Base-by-base conservation (phyloP, 1,140 invertebrate genomes). In the Lethrus apterus region DNA sequence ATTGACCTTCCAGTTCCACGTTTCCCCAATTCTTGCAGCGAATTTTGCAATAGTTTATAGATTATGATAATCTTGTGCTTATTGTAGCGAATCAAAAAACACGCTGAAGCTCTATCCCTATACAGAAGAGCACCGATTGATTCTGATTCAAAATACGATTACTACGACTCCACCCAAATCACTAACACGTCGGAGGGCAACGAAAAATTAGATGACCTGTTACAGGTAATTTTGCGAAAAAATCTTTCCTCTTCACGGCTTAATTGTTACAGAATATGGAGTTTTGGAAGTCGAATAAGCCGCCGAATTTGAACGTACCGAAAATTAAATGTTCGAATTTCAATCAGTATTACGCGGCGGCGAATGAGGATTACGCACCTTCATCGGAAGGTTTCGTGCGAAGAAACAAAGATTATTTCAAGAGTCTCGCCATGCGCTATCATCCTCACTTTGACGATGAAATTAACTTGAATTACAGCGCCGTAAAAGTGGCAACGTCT, bases 381-480 rank as follows among this genome's bases (percentile, higher is more conserved):
- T 13, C 14, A n/a, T 7, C 24, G 35, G 35, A 38, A 9, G 19
- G n/a, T 23, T 0, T 10, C 2, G 18, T 21, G 9, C n/a, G n/a
- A n/a, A 18, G n/a, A 8, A 0, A 20, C 1, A 0, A 0, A 9
- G 44, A 47, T 7, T 51, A 50, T 13, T 64, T 59, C 30, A 42
- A 44, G 13, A 44, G 41, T 4, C 46, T 64, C 19, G 52, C 59
- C 5, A 32, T 64, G 51, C 40, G 21, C 1, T 50, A 60, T 44
- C 51, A 65, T 45, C 24, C 44, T 1, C 51, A 56, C 29, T 66
- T 61, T 46, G 53, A 55, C 21, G 48, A 45, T 8, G 40, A 50
- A 29, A 57, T 66, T 11, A 66, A 66, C 44, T 26, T 59, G 15
- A 55, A 63, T 41, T 43, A 59, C 11, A 66, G 64, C 35, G 58